Conservation (phyloP, 1,140 invertebrate genomes). For the Ceratosolen solmsi region DNA sequence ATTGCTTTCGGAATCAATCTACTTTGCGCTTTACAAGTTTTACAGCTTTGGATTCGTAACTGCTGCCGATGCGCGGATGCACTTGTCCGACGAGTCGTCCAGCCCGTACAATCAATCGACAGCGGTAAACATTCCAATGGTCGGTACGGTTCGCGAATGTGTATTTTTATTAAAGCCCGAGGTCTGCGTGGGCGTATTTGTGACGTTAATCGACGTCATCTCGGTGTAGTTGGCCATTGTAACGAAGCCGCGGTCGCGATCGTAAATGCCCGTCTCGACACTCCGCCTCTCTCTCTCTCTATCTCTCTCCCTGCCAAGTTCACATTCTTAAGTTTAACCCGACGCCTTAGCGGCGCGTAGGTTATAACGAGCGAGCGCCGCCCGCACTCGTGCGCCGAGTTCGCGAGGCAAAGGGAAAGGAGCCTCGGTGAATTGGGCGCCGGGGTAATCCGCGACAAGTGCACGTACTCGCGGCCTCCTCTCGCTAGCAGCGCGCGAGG, state of each 20-base stretch:
- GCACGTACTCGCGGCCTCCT: not conserved
- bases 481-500: not conserved
- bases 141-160: no score
- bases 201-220: no score
- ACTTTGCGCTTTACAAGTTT: not conserved
- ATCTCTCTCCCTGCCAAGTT: not conserved
- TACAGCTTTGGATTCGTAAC: not conserved
- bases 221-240: no score
- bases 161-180: no score
- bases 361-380: not conserved
- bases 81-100: not conserved
- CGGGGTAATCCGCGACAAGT: not conserved
- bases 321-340: not conserved
- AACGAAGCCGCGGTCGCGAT: not conserved
- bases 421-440: not conserved
- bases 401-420: not conserved
- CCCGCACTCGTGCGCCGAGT: not conserved
- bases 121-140: not conserved
- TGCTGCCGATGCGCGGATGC: not conserved
- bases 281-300: not conserved
- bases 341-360: not conserved
- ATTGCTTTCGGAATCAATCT: not conserved
- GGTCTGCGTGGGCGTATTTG: no score
- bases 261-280: not conserved
- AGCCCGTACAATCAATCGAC: not conserved